Evolutionary conservation across 2,888 invertebrate species (phyloP).

Genomic region (Clistopyga incitator): DNA sequence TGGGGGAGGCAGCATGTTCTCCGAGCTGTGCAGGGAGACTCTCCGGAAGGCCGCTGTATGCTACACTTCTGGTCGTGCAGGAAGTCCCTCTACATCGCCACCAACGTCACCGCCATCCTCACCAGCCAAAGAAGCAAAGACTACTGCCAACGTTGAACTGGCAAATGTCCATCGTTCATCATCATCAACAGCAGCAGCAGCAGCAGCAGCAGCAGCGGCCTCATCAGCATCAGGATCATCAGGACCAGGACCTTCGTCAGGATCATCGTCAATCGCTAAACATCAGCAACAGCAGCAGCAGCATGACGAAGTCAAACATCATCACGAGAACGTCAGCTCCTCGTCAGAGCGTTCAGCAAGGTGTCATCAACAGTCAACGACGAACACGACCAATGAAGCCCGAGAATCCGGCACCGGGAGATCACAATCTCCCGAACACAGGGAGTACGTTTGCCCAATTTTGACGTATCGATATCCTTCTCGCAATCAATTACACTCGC

Average conservation of each 20-base stretch:
- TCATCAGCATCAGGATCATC: conserved; percentile 54
- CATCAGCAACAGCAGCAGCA: conserved; percentile 26
- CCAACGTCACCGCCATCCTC: conserved; percentile 83
- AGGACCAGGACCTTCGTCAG: conserved; percentile 46
- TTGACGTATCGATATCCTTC: conserved; percentile 8
- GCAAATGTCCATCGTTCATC: conserved; percentile 77
- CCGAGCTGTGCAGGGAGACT: conserved; percentile 86
- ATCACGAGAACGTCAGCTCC: conserved; percentile 48
- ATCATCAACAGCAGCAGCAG: conserved; percentile 55
- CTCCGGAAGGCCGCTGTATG: conserved; percentile 85
- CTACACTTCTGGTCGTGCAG: conserved; percentile 83
- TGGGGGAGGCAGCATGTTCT: conserved; percentile 85
- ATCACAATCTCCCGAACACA: conserved; percentile 72
- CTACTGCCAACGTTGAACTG: conserved; percentile 78
- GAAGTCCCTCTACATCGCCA: conserved; percentile 82
- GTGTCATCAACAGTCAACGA: conserved; percentile 61
- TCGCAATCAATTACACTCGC: conserved; percentile 1
- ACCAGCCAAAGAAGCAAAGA: conserved; percentile 80
- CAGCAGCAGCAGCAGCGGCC: conserved; percentile 20
- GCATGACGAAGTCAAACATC: conserved; percentile 49
- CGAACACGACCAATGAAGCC: conserved; percentile 64
- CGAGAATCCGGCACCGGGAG: conserved; percentile 69
- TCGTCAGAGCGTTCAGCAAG: conserved; percentile 58
- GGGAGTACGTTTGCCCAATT: conserved; percentile 77
- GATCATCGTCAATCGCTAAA: conserved; percentile 59